phyloP scores from a whole-genome alignment of 2,888 invertebrate genomes.

The Parnassius mnemosyne region DNA sequence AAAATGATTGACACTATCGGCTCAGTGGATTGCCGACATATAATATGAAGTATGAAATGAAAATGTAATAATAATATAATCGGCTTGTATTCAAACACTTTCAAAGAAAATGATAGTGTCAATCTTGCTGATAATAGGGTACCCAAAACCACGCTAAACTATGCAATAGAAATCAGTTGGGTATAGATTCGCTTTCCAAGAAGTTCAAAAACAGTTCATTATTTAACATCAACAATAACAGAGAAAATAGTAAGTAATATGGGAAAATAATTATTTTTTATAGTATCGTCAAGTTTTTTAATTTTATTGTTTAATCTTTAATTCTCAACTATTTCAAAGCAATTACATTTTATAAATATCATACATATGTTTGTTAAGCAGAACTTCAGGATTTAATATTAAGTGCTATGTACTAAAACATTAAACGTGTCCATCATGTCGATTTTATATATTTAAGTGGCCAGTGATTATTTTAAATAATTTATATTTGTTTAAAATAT shows the following conservation, averaged over 20 bases:
- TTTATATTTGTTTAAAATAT: too few relatives aligned
- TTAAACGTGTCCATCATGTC: too few relatives aligned
- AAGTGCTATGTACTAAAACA: too few relatives aligned
- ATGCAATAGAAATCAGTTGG: constrained; percentile 19
- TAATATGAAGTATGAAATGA: background rate
- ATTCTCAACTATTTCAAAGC: too few relatives aligned
- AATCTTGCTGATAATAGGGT: constrained; percentile 33
- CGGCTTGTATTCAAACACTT: constrained; percentile 26
- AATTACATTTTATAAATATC: too few relatives aligned
- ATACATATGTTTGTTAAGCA: too few relatives aligned
- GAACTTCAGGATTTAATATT: too few relatives aligned
- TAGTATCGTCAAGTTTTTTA: background rate
- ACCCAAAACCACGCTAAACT: constrained; percentile 23
- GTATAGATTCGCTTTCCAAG: constrained; percentile 9
- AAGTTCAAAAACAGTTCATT: constrained; percentile 8
- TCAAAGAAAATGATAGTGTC: constrained; percentile 39
- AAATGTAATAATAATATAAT: constrained; percentile 15
- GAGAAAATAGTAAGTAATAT: background rate
- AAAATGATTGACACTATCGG: too few relatives aligned
- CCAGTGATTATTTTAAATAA: too few relatives aligned
- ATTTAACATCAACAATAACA: background rate
- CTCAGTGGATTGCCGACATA: too few relatives aligned
- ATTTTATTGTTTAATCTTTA: too few relatives aligned
- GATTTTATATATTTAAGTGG: too few relatives aligned
- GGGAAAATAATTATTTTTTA: background rate